A percentile compares a stretch with the other conserved stretches of the same genome.
These are phyloP conservation scores for Dendrocincla tyrannina DNA, from an alignment of 2,797 vertebrate species.

Conservation along the genomic window DNA sequence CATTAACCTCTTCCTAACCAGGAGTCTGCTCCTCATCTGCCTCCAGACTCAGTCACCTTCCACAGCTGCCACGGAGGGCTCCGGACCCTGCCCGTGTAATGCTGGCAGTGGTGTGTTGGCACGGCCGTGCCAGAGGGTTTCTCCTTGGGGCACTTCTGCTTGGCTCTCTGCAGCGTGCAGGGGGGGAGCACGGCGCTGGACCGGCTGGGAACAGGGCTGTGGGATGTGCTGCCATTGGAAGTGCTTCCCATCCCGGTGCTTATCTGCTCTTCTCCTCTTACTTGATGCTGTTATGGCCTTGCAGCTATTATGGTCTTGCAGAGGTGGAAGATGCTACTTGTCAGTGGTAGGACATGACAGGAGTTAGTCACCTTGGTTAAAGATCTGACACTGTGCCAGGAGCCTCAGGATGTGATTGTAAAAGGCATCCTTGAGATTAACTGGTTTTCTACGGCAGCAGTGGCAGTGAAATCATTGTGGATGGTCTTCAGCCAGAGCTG, in stretches of 20 bases:
- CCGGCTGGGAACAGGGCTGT: fast-evolving
- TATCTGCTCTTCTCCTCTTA: background rate
- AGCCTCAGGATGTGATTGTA: background rate
- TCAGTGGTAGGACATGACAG: fast-evolving
- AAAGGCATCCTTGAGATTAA: background rate
- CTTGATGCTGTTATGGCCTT: fast-evolving
- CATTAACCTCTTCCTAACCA: conserved; percentile 75
- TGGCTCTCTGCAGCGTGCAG: fast-evolving
- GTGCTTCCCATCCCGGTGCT: fast-evolving
- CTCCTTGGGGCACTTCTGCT: fast-evolving
- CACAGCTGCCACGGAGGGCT: background rate
- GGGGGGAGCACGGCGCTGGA: fast-evolving
- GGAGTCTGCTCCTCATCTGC: background rate
- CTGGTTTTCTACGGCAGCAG: fast-evolving
- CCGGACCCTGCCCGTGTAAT: background rate
- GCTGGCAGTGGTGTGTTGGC: fast-evolving
- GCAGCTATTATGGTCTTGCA: fast-evolving
- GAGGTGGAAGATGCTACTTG: background rate
- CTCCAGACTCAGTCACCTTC: background rate
- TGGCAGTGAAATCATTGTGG: fast-evolving
- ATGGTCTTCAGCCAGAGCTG: background rate
- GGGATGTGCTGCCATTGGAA: fast-evolving
- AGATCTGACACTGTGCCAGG: background rate
- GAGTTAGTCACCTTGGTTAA: background rate
- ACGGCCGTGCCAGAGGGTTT: fast-evolving